These are phyloP conservation scores for Myotis findleyi DNA, from an alignment of 2,797 vertebrate genomes.

Conservation along the genomic window DNA sequence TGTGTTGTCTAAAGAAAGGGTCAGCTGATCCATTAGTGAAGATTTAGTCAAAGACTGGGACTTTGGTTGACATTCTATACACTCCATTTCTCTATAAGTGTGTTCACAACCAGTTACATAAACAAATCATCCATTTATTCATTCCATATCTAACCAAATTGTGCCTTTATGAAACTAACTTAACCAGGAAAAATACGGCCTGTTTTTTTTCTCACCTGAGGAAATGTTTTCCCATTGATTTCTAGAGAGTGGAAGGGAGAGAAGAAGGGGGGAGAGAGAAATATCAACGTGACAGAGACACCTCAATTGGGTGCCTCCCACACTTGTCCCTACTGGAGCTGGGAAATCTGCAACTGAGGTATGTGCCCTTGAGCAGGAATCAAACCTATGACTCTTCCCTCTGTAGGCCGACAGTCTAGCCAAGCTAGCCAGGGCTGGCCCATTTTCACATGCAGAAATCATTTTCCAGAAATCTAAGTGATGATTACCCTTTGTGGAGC, in stretches of 20 bases:
- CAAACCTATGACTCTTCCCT: too few species aligned
- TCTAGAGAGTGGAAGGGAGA: too few species aligned
- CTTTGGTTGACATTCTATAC: neutral
- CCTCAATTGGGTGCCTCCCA: too few species aligned
- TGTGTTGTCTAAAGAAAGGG: neutral
- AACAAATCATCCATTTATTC: neutral
- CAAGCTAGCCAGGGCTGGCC: neutral
- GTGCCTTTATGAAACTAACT: neutral
- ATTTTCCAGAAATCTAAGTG: constrained; percentile 54
- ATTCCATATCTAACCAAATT: constrained; percentile 37
- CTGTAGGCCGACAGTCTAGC: too few species aligned
- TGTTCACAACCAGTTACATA: constrained; percentile 23
- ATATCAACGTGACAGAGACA: too few species aligned
- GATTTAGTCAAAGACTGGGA: neutral
- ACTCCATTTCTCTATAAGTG: constrained; percentile 1
- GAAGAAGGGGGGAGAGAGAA: too few species aligned
- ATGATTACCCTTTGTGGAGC: neutral
- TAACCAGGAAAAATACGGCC: neutral
- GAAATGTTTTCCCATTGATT: too few species aligned
- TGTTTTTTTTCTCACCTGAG: neutral
- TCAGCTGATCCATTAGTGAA: neutral
- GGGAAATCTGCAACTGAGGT: too few species aligned
- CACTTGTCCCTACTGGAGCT: too few species aligned
- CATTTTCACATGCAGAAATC: neutral
- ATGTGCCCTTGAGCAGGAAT: too few species aligned